These are phyloP conservation scores for Corapipo altera DNA, from an alignment of 2,113 vertebrate genomes.

Conservation along the genomic window DNA sequence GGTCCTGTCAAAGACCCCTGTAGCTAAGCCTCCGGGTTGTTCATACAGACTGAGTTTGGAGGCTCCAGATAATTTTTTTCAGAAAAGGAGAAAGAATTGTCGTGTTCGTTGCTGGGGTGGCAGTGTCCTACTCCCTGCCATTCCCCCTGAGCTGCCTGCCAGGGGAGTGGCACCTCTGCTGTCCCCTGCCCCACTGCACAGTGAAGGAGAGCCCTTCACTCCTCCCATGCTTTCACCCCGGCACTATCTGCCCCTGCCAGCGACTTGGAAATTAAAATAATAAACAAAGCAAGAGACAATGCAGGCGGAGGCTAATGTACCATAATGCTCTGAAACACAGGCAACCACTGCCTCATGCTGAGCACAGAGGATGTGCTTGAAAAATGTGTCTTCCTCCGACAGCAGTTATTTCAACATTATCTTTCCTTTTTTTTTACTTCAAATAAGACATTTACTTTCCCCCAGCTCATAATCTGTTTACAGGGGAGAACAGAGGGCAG, in stretches of 20 bases:
- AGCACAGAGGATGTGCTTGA: background rate
- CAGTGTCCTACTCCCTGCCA: background rate
- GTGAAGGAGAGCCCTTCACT: background rate
- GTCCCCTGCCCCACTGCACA: fast-evolving
- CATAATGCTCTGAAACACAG: slow-evolving; percentile 31
- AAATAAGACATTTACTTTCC: slow-evolving; percentile 51
- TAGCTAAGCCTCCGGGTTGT: background rate
- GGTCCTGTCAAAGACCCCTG: background rate
- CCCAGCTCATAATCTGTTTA: slow-evolving; percentile 34
- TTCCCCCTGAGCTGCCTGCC: background rate
- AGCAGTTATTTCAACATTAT: slow-evolving; percentile 64
- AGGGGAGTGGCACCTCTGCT: fast-evolving
- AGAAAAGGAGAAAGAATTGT: background rate
- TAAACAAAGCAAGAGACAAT: slow-evolving; percentile 31
- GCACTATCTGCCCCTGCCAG: background rate
- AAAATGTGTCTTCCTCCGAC: slow-evolving; percentile 23
- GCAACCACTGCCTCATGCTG: background rate
- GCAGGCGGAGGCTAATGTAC: background rate
- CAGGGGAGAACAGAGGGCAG: background rate
- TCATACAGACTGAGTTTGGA: background rate
- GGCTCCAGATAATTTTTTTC: background rate
- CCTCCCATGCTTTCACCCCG: background rate
- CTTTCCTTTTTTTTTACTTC: background rate
- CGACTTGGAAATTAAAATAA: slow-evolving; percentile 54
- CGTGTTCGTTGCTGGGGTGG: background rate